Evolutionary conservation across 1,140 invertebrate genomes (phyloP).

Genomic region (Drosophila teissieri): DNA sequence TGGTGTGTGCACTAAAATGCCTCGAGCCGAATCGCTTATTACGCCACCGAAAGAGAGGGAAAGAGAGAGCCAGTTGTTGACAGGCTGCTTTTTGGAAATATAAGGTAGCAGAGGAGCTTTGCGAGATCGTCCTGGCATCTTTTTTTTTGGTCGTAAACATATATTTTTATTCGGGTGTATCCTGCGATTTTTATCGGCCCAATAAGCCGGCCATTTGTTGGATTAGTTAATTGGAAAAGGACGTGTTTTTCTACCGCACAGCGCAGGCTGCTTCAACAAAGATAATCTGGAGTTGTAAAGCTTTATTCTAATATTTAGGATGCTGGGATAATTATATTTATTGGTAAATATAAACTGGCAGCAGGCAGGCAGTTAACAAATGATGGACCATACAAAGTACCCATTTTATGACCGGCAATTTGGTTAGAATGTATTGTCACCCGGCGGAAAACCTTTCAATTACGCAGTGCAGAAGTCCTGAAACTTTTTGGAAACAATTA

Average conservation of each 20-base stretch:
- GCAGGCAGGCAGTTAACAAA: too few species aligned
- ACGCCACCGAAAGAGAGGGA: slow-evolving; percentile 50
- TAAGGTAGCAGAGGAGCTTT: too few species aligned
- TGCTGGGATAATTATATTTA: not conserved
- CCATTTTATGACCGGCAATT: slow-evolving; percentile 5
- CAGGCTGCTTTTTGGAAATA: slow-evolving; percentile 19
- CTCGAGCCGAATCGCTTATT: slow-evolving; percentile 71
- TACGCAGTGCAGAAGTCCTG: slow-evolving; percentile 12
- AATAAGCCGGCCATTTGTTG: slow-evolving; percentile 15
- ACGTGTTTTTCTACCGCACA: not conserved
- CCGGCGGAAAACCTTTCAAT: slow-evolving; percentile 33
- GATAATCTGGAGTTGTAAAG: not conserved
- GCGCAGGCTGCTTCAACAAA: not conserved
- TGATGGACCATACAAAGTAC: slow-evolving; percentile 13
- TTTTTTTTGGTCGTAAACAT: slow-evolving; percentile 19
- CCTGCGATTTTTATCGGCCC: slow-evolving; percentile 12
- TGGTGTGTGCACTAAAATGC: slow-evolving; percentile 66
- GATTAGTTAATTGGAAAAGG: slow-evolving; percentile 6
- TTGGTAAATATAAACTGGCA: too few species aligned
- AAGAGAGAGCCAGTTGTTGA: slow-evolving; percentile 46
- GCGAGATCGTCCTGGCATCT: not conserved
- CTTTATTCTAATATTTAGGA: not conserved
- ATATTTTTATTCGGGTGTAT: slow-evolving; percentile 12
- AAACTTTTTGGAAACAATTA: slow-evolving; percentile 49
- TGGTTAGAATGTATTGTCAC: slow-evolving; percentile 12